Conservation (phyloP, 2,113 vertebrate species). For the Gallinago media region DNA sequence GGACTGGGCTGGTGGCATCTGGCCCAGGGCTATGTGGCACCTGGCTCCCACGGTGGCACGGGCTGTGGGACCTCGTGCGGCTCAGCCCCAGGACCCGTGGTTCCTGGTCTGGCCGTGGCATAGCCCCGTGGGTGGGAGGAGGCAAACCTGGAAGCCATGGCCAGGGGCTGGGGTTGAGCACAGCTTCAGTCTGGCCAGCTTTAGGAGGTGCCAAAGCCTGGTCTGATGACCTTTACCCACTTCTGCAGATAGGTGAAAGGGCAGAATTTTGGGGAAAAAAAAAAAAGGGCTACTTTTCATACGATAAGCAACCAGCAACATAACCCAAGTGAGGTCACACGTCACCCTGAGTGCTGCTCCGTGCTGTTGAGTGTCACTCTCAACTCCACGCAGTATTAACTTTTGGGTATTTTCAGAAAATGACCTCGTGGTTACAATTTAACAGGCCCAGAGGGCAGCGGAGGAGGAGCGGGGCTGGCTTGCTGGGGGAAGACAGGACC, state of each 20-base stretch:
- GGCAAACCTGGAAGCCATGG: too few species aligned
- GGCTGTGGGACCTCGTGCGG: accelerated
- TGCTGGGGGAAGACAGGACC: too few species aligned
- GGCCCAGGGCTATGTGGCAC: not conserved
- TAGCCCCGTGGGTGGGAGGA: not conserved
- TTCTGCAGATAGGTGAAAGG: not conserved
- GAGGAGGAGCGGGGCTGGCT: too few species aligned
- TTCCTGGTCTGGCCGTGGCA: not conserved
- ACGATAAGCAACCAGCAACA: accelerated
- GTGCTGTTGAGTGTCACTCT: not conserved
- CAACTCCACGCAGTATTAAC: accelerated
- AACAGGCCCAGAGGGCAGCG: not conserved
- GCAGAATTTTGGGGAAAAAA: not conserved
- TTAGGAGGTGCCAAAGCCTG: not conserved
- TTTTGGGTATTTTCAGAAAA: not conserved
- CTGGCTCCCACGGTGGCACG: not conserved
- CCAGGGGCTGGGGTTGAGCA: not conserved
- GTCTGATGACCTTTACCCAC: not conserved
- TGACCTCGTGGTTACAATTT: not conserved
- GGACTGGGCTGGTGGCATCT: not conserved
- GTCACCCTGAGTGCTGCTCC: not conserved
- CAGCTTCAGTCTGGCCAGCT: not conserved
- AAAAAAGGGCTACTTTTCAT: not conserved
- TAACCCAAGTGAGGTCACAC: not conserved
- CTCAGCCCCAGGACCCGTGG: accelerated